Evolutionary conservation across 2,888 invertebrate genomes (phyloP).

Genomic region (Osmoderma eremita): DNA sequence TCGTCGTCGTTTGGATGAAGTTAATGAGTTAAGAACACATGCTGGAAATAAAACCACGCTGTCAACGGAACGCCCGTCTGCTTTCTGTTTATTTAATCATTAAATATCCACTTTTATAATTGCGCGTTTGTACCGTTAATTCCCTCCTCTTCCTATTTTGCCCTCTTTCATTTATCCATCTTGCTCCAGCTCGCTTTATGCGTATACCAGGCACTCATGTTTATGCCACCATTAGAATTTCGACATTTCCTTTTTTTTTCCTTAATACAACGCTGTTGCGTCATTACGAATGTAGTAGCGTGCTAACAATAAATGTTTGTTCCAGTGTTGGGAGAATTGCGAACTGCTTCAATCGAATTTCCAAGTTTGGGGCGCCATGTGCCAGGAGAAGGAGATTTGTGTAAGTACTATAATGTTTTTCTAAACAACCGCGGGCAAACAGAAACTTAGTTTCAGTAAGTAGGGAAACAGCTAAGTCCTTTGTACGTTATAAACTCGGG

Average conservation of each 20-base stretch:
- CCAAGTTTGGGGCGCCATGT: constrained; percentile 77
- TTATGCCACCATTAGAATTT: constrained; percentile 14
- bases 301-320: constrained; percentile 62
- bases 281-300: constrained; percentile 12
- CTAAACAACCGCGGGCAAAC: constrained; percentile 6
- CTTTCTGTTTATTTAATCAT: constrained; percentile 54
- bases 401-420: constrained; percentile 67
- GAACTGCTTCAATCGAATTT: constrained; percentile 78
- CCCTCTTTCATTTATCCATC: neutral
- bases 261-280: neutral
- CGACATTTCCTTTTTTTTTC: constrained; percentile 20
- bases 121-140: constrained; percentile 35
- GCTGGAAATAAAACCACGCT: constrained; percentile 48
- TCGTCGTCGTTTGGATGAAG: constrained; percentile 32
- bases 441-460: constrained; percentile 20
- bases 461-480: constrained; percentile 3
- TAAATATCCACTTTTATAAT: constrained; percentile 50
- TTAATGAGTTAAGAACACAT: constrained; percentile 46
- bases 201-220: constrained; percentile 7
- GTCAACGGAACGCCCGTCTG: constrained; percentile 50
- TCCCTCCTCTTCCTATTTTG: constrained; percentile 8
- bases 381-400: constrained; percentile 76
- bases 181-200: neutral
- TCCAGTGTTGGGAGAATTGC: constrained; percentile 81
- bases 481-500: too few species aligned